phyloP scores from a whole-genome alignment of 2,888 invertebrate species.

The Mantis religiosa region DNA sequence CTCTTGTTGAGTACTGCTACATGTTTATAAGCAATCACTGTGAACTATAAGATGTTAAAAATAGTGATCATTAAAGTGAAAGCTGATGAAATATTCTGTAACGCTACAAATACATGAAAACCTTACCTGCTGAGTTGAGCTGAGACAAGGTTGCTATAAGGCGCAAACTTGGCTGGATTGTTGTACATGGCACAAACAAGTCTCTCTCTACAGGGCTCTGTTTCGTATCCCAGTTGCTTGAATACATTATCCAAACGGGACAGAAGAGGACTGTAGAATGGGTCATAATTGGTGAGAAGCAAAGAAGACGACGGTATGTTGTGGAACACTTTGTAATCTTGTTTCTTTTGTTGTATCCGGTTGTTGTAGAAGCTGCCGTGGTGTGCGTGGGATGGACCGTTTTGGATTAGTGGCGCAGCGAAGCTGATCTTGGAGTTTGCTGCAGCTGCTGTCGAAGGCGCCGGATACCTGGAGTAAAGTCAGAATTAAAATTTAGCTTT shows the following conservation, averaged over 20 bases:
- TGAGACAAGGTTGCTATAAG: conserved; percentile 82
- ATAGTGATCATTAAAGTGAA: too few species aligned
- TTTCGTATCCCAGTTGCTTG: conserved; percentile 52
- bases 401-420: conserved; percentile 25
- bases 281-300: conserved; percentile 80
- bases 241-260: conserved; percentile 59
- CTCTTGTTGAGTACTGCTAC: too few species aligned
- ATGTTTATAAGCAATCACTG: too few species aligned
- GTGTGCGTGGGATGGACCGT: conserved; percentile 20
- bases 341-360: conserved; percentile 40
- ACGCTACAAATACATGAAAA: background rate
- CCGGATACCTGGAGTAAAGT: background rate
- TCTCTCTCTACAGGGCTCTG: conserved; percentile 71
- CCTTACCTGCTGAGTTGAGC: conserved; percentile 83
- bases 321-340: conserved; percentile 79
- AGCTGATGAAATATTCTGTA: too few species aligned
- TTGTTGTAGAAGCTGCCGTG: conserved; percentile 51
- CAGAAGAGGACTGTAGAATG: conserved; percentile 77
- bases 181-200: conserved; percentile 82
- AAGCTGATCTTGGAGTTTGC: conserved; percentile 38
- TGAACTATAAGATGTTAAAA: too few species aligned
- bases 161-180: conserved; percentile 75
- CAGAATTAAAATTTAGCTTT: background rate
- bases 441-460: conserved; percentile 42
- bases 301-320: conserved; percentile 80